A percentile compares a stretch with the other conserved stretches of the same genome.
These are phyloP conservation scores for Scyliorhinus canicula DNA, from an alignment of 2,797 vertebrate genomes.

Conservation along the genomic window DNA sequence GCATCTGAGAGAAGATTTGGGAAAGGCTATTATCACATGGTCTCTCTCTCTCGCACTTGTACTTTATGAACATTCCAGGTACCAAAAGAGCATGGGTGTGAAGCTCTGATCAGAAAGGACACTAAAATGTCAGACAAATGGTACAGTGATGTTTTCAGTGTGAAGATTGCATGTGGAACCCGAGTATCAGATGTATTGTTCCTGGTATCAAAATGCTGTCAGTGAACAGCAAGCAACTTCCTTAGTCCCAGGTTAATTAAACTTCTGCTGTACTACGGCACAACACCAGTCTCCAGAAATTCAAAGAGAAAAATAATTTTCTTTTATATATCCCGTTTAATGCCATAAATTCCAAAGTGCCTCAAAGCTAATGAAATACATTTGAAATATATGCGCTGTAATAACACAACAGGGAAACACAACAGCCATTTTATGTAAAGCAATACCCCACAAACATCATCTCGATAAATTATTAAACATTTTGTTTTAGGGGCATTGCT, in stretches of 20 bases:
- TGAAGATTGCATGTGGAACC: background rate
- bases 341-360: background rate
- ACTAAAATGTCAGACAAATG: background rate
- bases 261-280: background rate
- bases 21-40: background rate
- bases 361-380: background rate
- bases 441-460: background rate
- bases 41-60: background rate
- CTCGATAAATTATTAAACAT: background rate
- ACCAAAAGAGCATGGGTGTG: background rate
- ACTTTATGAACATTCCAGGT: background rate
- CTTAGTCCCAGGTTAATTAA: background rate
- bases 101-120: background rate
- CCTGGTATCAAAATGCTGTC: background rate
- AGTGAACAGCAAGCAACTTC: background rate
- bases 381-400: background rate
- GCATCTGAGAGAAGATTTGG: background rate
- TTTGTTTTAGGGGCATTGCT: background rate
- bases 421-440: background rate
- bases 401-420: background rate
- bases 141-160: background rate
- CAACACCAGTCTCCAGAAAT: background rate
- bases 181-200: too few species aligned
- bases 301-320: background rate
- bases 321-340: background rate